Conservation (phyloP, 2,797 vertebrate species). For the Myripristis jacobus region DNA sequence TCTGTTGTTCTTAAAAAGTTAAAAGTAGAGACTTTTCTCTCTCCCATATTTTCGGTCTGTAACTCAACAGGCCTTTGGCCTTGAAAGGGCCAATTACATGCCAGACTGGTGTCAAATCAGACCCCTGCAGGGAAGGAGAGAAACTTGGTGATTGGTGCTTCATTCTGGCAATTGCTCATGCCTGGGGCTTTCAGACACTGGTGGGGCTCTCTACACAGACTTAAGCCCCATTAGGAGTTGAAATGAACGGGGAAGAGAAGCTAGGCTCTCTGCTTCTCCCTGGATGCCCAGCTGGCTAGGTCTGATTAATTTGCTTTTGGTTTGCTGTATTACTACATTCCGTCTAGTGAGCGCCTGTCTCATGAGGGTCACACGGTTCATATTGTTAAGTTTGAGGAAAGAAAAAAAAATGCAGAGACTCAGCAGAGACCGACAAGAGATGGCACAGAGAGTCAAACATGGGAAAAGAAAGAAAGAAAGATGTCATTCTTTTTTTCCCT, state of each 20-base stretch:
- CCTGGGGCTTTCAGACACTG: conserved; percentile 38
- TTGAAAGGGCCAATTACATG: conserved; percentile 51
- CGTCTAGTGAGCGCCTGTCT: conserved; percentile 49
- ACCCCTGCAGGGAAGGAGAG: conserved; percentile 40
- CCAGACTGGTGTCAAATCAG: conserved; percentile 46
- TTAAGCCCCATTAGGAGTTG: conserved; percentile 54
- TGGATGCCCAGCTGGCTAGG: conserved; percentile 28
- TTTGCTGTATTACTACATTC: conserved; percentile 43
- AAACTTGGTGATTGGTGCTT: conserved; percentile 57
- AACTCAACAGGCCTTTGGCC: conserved; percentile 37
- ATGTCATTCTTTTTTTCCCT: conserved; percentile 16
- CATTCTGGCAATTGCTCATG: conserved; percentile 38
- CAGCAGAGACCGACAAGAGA: conserved; percentile 62
- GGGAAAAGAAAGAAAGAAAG: conserved; percentile 19
- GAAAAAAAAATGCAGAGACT: conserved; percentile 53
- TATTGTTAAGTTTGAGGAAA: conserved; percentile 37
- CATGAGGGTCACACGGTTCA: conserved; percentile 45
- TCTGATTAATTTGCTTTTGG: conserved; percentile 57
- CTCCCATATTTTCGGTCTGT: conserved; percentile 27
- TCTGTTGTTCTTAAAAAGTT: conserved; percentile 23
- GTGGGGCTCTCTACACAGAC: conserved; percentile 51
- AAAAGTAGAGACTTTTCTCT: conserved; percentile 19
- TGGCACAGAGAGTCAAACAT: conserved; percentile 11
- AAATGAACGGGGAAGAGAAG: conserved; percentile 34
- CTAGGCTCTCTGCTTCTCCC: conserved; percentile 29